Percentiles rank a stretch among this genome's conserved stretches.
phyloP scores from a whole-genome alignment of 2,888 invertebrate genomes.

The Drosophila neutralis region DNA sequence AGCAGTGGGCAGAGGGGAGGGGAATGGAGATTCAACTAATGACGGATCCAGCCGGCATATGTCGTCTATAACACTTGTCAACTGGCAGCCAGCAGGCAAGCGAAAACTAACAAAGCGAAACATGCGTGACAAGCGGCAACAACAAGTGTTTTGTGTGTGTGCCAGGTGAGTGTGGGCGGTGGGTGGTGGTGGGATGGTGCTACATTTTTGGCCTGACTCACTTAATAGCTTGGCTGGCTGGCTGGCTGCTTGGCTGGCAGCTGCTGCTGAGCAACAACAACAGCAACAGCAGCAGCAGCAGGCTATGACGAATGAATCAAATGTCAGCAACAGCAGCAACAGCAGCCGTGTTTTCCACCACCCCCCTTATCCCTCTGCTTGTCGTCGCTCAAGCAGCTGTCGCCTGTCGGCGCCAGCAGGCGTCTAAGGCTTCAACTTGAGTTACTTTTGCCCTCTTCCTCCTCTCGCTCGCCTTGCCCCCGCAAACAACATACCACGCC shows the following conservation, averaged over 20 bases:
- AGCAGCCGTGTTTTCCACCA: constrained; percentile 42
- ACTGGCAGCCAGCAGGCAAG: constrained; percentile 45
- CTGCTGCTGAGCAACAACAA: constrained; percentile 38
- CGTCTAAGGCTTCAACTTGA: constrained; percentile 54
- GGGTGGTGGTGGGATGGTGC: constrained; percentile 19
- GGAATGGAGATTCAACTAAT: constrained; percentile 30
- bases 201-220: constrained; percentile 41
- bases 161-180: constrained; percentile 50
- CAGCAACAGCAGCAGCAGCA: constrained; percentile 58
- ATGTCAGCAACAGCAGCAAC: constrained; percentile 81
- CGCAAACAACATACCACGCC: constrained; percentile 3
- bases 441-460: constrained; percentile 12
- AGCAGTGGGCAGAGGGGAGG: not conserved
- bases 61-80: constrained; percentile 73
- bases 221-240: constrained; percentile 52
- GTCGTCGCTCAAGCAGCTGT: constrained; percentile 79
- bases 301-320: constrained; percentile 84
- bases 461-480: not conserved
- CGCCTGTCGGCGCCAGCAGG: constrained; percentile 76
- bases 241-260: constrained; percentile 31
- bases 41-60: constrained; percentile 59
- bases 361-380: constrained; percentile 37
- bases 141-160: constrained; percentile 69
- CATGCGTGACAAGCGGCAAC: constrained; percentile 70
- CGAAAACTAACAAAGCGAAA: constrained; percentile 57